Evolutionary conservation across 1,140 invertebrate genomes (phyloP), one percentile per base, ranked within the genome.

Genomic region (Marisa cornuarietis): DNA sequence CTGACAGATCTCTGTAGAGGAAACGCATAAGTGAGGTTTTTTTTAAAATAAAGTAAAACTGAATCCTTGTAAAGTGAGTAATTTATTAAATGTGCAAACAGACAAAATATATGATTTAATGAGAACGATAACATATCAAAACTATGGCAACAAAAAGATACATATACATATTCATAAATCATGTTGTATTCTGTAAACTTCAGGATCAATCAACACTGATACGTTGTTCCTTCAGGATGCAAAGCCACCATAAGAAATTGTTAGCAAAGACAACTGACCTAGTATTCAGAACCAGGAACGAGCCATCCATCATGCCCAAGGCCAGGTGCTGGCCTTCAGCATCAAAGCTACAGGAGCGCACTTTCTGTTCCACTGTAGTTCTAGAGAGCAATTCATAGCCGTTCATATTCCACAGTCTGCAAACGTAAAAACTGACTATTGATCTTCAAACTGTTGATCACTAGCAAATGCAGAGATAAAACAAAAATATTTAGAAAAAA

Each of bases 341-440:
- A 83, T 89, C 88, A 87, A 91, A 91, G 18, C 86, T 86, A 87
- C 90, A 91, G 11, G 90, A 90, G 13, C 91, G 82, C 24, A 91
- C 88, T 72, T 89, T 88, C 52, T 90, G 86, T 20, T 90, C 89
- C 54, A 91, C 54, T 61, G 85, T 86, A 63, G 86, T 85, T 63
- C 88, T 89, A 16, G 88, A 89, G 20, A 91, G 75, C 51, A 89
- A 81, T 81, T 88, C 86, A 83, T 83, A 87, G 61, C 86, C 87
- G 52, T 81, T 83, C 85, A 90, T 88, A 74, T 86, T 88, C 90
- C 90, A 91, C n/a, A 90, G 71, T 69, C 90, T 90, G 79, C 62
- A 85, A 84, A 24, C 83, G 42, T 81, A 76, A 83, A 51, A 58
- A 6, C 4, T 58, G 31, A 42, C 31, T 42, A 42, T 42, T 2